Percentiles rank a stretch among this genome's conserved stretches.
These are phyloP conservation scores for Chionis minor DNA, from an alignment of 2,113 vertebrate genomes.

Conservation along the genomic window DNA sequence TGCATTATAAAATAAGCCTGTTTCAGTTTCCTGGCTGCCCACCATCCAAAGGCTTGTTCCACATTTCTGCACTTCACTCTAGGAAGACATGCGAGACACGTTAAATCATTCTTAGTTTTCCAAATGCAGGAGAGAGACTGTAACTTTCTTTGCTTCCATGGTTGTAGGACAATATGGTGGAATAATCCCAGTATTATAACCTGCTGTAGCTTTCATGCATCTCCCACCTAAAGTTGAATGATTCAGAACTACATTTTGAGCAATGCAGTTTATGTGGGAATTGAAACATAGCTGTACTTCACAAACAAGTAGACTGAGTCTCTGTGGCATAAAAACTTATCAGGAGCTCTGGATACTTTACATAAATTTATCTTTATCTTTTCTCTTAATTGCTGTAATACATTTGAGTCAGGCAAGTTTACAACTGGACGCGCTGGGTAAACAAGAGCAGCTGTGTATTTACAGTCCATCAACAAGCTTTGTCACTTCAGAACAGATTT, in stretches of 20 bases:
- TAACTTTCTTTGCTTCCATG: background rate
- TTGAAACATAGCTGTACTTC: background rate
- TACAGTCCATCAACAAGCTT: background rate
- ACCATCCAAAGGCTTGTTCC: background rate
- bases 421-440: background rate
- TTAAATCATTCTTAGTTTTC: background rate
- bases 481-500: background rate
- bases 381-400: background rate
- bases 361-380: background rate
- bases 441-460: background rate
- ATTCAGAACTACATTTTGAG: background rate
- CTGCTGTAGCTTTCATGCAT: background rate
- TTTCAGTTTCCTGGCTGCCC: background rate
- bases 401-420: background rate
- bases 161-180: background rate
- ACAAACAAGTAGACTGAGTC: background rate
- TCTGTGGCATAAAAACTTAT: background rate
- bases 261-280: background rate
- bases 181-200: background rate
- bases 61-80: background rate
- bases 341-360: background rate
- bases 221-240: background rate
- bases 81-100: background rate
- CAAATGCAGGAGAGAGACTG: background rate
- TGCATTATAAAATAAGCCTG: background rate